Conservation (phyloP, 2,888 invertebrate genomes). For the Heliconius ethilla region DNA sequence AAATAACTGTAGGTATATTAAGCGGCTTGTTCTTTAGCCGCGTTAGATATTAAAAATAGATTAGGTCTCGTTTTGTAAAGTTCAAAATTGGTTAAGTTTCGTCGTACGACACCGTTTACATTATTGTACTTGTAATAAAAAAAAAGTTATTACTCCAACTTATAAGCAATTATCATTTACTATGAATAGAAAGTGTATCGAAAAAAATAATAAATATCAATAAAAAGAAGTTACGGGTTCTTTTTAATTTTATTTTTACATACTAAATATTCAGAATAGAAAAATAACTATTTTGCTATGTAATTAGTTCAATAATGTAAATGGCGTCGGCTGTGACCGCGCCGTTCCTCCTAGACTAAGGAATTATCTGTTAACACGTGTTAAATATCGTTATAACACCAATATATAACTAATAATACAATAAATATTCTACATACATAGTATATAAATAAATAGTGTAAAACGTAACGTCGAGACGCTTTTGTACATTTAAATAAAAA, state of each 20-base stretch:
- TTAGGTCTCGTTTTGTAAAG: constrained; percentile 25
- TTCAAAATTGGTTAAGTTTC: constrained; percentile 22
- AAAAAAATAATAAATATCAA: no score
- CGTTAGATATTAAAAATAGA: background rate
- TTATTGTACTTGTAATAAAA: background rate
- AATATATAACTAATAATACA: constrained; percentile 18
- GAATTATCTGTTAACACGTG: constrained; percentile 13
- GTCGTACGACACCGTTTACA: constrained; percentile 3
- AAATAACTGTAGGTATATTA: constrained; percentile 3
- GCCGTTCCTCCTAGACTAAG: constrained; percentile 32
- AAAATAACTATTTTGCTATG: background rate
- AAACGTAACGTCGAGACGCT: constrained; percentile 17
- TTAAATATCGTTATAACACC: constrained; percentile 24
- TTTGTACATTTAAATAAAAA: constrained; percentile 24
- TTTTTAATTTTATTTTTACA: no score
- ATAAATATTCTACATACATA: constrained; percentile 5
- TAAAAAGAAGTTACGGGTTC: no score
- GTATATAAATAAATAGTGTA: constrained; percentile 5
- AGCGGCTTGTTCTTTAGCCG: constrained; percentile 23
- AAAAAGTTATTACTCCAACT: no score
- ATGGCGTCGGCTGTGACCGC: constrained; percentile 12
- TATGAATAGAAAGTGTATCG: no score
- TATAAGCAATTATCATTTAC: no score
- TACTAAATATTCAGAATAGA: no score
- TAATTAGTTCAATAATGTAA: background rate